A percentile compares a stretch with the other conserved stretches of the same genome.
Conservation (phyloP, 2,888 invertebrate genomes). For the Pycnomerus fuliginosus region DNA sequence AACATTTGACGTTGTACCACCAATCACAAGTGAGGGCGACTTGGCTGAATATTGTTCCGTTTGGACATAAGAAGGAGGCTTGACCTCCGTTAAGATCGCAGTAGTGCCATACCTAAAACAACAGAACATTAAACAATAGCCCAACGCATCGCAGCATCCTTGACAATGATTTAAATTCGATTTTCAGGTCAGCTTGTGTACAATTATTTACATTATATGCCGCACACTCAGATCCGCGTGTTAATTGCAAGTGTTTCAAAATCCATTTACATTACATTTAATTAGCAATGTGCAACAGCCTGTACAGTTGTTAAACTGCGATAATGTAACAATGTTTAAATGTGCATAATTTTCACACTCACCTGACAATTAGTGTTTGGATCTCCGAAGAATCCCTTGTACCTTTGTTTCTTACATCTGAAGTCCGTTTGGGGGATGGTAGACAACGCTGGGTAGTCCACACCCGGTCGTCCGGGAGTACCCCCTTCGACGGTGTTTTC, state of each 20-base stretch:
- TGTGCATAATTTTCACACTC: too few relatives aligned
- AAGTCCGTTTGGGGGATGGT: conserved; percentile 76
- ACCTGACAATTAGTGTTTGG: conserved; percentile 85
- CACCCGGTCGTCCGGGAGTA: conserved; percentile 68
- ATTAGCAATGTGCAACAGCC: too few relatives aligned
- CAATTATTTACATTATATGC: too few relatives aligned
- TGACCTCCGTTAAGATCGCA: conserved; percentile 89
- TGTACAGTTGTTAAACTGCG: too few relatives aligned
- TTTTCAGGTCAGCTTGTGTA: too few relatives aligned
- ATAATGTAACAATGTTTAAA: too few relatives aligned
- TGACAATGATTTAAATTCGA: too few relatives aligned
- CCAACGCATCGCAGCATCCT: too few relatives aligned
- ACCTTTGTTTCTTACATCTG: conserved; percentile 79
- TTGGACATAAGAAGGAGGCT: conserved; percentile 86
- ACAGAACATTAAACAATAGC: too few relatives aligned
- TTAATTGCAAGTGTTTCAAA: too few relatives aligned
- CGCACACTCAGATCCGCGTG: too few relatives aligned
- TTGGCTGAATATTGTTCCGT: conserved; percentile 89
- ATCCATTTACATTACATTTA: too few relatives aligned
- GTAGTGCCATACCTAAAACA: conserved; percentile 82
- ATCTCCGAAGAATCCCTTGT: conserved; percentile 89
- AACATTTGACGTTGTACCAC: conserved; percentile 91
- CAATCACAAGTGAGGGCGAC: conserved; percentile 86
- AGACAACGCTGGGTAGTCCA: conserved; percentile 78
- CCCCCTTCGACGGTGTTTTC: conserved; percentile 59